A percentile compares a stretch with the other conserved stretches of the same genome.
These are phyloP conservation scores for Harpagoxenus sublaevis DNA, from an alignment of 2,888 invertebrate genomes.

Conservation along the genomic window DNA sequence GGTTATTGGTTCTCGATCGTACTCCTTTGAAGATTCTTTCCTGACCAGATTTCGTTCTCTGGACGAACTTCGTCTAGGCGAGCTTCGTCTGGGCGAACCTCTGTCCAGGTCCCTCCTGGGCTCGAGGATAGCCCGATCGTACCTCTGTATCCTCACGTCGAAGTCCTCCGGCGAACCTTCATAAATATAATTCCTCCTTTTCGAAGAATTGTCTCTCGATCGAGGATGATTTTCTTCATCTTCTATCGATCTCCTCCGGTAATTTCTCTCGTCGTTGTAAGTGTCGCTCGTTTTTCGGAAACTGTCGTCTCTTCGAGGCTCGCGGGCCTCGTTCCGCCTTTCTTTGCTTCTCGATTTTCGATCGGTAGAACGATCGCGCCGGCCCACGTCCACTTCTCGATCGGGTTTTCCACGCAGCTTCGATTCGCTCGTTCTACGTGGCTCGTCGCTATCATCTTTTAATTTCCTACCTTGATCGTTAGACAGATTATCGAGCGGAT, in stretches of 20 bases:
- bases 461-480: slow-evolving; percentile 53
- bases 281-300: slow-evolving; percentile 57
- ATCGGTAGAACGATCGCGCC: slow-evolving; percentile 62
- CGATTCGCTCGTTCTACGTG: slow-evolving; percentile 45
- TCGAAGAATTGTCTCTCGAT: slow-evolving; percentile 66
- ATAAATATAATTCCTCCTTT: slow-evolving; percentile 72
- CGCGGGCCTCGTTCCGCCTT: slow-evolving; percentile 61
- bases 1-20: slow-evolving; percentile 66
- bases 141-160: slow-evolving; percentile 78
- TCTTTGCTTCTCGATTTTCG: slow-evolving; percentile 67
- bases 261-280: slow-evolving; percentile 35
- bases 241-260: slow-evolving; percentile 64
- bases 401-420: slow-evolving; percentile 51
- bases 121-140: slow-evolving; percentile 73
- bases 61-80: slow-evolving; percentile 62
- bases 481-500: slow-evolving; percentile 49
- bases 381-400: slow-evolving; percentile 21
- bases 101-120: slow-evolving; percentile 74
- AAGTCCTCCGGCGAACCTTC: slow-evolving; percentile 77
- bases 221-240: slow-evolving; percentile 63
- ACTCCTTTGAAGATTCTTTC: slow-evolving; percentile 62
- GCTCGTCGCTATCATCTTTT: slow-evolving; percentile 58
- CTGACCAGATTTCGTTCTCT: slow-evolving; percentile 51
- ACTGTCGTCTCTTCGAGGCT: slow-evolving; percentile 42
- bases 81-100: slow-evolving; percentile 55